Evolutionary conservation across 2,113 vertebrate genomes (phyloP).

Genomic region (Symphodus melops): DNA sequence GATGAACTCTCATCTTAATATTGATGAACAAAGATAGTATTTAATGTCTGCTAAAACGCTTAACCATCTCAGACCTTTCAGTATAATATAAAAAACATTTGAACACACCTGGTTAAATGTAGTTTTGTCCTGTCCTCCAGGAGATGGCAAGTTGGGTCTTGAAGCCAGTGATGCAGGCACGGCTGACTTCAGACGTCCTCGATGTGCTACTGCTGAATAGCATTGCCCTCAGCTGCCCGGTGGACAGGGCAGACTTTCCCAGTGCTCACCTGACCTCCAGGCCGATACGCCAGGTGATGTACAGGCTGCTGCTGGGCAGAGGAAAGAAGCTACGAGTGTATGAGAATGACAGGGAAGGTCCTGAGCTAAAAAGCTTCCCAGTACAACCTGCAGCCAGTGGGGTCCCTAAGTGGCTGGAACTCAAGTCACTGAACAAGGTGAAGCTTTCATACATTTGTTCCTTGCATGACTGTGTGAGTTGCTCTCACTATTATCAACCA

Average conservation of each 20-base stretch:
- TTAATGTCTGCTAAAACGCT: no score
- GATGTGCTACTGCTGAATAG: conserved; percentile 78
- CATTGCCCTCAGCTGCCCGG: conserved; percentile 35
- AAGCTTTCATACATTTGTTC: conserved; percentile 9
- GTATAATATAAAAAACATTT: no score
- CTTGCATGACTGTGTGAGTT: no score
- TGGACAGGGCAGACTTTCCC: conserved; percentile 78
- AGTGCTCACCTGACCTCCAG: conserved; percentile 77
- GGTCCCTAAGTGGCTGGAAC: conserved; percentile 21
- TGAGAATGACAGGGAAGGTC: conserved; percentile 83
- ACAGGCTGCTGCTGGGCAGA: conserved; percentile 81
- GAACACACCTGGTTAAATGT: no score
- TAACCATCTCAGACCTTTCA: not conserved
- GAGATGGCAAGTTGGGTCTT: conserved; percentile 74
- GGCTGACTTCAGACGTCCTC: conserved; percentile 76
- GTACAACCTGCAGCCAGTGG: conserved; percentile 67
- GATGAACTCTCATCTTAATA: no score
- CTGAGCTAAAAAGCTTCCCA: conserved; percentile 62
- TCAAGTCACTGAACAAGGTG: conserved; percentile 84
- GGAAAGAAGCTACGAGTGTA: conserved; percentile 36
- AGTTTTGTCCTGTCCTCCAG: conserved; percentile 28
- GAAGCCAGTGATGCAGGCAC: conserved; percentile 74
- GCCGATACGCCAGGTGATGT: conserved; percentile 85
- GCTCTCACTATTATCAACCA: no score
- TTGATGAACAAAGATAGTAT: no score